Conservation (phyloP, 2,797 vertebrate genomes). For the Dallia pectoralis region DNA sequence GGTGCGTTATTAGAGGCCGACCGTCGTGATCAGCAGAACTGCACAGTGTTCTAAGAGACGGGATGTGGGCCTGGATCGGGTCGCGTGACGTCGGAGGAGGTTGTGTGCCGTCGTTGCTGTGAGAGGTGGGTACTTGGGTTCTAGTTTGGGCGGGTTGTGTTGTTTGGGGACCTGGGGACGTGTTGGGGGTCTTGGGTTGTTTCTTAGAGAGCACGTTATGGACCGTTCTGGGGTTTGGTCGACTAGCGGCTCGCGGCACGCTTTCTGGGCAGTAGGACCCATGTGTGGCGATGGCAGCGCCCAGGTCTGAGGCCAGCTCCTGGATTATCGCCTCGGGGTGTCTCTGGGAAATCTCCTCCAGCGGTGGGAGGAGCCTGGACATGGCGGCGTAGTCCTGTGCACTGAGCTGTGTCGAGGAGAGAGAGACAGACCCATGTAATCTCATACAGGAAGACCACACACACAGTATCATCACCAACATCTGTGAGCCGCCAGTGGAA, state of each 20-base stretch:
- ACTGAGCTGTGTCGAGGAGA: slow-evolving; percentile 69
- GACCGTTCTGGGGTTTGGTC: not conserved
- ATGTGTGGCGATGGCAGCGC: slow-evolving; percentile 72
- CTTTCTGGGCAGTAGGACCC: slow-evolving; percentile 58
- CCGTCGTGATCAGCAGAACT: not conserved
- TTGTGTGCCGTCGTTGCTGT: not conserved
- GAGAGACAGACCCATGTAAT: not conserved
- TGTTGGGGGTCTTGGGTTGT: not conserved
- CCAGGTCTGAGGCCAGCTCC: slow-evolving; percentile 66
- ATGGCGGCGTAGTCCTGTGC: slow-evolving; percentile 76
- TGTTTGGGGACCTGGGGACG: not conserved
- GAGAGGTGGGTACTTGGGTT: too few species aligned
- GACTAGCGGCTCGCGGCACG: not conserved
- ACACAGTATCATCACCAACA: not conserved
- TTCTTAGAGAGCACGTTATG: not conserved
- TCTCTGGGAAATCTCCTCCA: slow-evolving; percentile 76
- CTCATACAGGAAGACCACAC: not conserved
- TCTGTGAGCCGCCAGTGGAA: not conserved
- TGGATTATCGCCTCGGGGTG: slow-evolving; percentile 81
- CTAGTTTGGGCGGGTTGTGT: not conserved
- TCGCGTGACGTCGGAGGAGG: not conserved
- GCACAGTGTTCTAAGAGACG: not conserved
- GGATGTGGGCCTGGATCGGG: not conserved
- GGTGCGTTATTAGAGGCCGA: not conserved
- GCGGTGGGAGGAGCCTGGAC: slow-evolving; percentile 73